Base-by-base conservation (phyloP, 2,888 invertebrate genomes). In the Choreutis nemorana region DNA sequence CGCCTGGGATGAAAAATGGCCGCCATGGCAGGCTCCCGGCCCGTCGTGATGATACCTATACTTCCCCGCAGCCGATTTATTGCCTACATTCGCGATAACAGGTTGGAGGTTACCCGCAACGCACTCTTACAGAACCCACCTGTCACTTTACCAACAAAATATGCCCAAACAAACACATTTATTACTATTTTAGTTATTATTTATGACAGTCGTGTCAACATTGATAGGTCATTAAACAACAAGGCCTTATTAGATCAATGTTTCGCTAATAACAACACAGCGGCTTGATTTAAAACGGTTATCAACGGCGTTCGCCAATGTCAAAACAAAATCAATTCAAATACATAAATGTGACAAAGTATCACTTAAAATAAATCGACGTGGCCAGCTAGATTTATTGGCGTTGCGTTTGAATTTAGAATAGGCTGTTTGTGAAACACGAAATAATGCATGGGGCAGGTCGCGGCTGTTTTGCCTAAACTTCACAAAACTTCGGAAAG, bases 311-410 rank as follows among this genome's bases (percentile, higher is more conserved):
- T n/a, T n/a, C n/a, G 10, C 9, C n/a, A n/a, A 6, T 14, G 27
- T 20, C 16, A 16, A 10, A 27, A 27, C 14, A 18, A 27, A 14
- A 27, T 27, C 15, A 9, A 11, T 15, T 15, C 23, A 23, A 23
- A 10, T 26, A 23, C 41, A 36, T 33, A 36, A 41, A 54, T 59
- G 59, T 57, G 67, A 67, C 65, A 67, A 62, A 65, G 57, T 68
- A 61, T 56, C 54, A 57, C 56, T 59, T 50, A 52, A 49, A 55
- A 63, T 63, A 60, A 63, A 60, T 57, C 48, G 50, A 52, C 43
- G 23, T 44, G 45, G 37, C 35, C 45, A 53, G 61, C 57, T 59
- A 49, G 58, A 70, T 71, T 71, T 70, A 72, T 72, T 55, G 57
- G 45, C 39, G 54, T 48, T 48, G 49, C 45, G 46, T 50, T 62